phyloP scores from a whole-genome alignment of 2,888 invertebrate species.

The Drosophila recens region DNA sequence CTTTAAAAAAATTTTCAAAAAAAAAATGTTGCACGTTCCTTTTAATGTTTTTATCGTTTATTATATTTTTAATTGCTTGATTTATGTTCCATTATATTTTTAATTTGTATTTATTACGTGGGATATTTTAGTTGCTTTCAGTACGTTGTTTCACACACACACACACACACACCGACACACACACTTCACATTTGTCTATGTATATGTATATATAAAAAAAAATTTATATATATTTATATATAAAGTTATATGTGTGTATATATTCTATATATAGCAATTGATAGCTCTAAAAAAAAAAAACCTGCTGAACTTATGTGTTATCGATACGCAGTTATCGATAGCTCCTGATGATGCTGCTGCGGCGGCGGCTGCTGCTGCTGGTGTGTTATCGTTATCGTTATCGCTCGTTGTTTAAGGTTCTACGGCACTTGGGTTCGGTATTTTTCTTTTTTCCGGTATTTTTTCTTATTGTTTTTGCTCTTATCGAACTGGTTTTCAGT shows the following conservation, averaged over 20 bases:
- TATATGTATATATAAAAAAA: too few relatives aligned
- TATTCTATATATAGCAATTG: conserved; percentile 8
- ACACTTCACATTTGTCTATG: conserved; percentile 16
- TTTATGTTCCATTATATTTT: too few relatives aligned
- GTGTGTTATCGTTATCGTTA: conserved; percentile 15
- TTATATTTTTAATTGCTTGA: conserved; percentile 5
- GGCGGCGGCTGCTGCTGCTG: background rate
- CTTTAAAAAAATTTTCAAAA: conserved; percentile 47
- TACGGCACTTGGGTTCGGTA: conserved; percentile 46
- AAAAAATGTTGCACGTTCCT: conserved; percentile 49
- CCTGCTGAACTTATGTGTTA: conserved; percentile 29
- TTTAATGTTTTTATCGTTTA: conserved; percentile 8
- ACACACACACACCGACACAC: conserved; percentile 22
- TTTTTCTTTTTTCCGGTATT: background rate
- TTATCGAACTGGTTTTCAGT: conserved; percentile 8
- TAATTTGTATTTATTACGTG: conserved; percentile 49
- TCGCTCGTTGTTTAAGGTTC: conserved; percentile 46
- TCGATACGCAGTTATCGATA: conserved; percentile 28
- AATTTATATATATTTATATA: conserved; percentile 11
- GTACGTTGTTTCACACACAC: conserved; percentile 31
- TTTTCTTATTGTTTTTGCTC: conserved; percentile 6
- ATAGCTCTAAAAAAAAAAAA: conserved; percentile 26
- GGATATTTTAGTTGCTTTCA: conserved; percentile 45
- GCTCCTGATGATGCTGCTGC: conserved; percentile 1
- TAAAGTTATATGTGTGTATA: background rate